Evolutionary conservation across 1,140 invertebrate genomes (phyloP).

Genomic region (Eueides isabella): DNA sequence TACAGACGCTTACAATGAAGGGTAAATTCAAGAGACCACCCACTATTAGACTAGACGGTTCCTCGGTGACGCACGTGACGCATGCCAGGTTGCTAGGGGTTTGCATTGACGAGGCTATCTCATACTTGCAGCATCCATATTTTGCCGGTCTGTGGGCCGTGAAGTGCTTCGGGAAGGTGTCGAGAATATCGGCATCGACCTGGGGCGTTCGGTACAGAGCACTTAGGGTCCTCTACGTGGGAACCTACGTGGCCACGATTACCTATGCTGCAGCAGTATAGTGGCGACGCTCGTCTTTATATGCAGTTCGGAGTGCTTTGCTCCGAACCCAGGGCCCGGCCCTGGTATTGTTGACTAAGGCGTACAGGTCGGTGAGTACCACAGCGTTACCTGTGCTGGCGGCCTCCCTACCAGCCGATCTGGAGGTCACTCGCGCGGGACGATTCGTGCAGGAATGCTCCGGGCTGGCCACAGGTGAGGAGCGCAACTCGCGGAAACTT

Average conservation of each 20-base stretch:
- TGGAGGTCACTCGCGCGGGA: constrained; percentile 46
- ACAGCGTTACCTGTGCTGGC: constrained; percentile 48
- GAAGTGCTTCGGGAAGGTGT: constrained; percentile 21
- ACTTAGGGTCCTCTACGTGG: constrained; percentile 14
- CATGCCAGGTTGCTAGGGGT: constrained; percentile 34
- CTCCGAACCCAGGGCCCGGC: constrained; percentile 39
- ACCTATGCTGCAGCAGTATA: constrained; percentile 21
- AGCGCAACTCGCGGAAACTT: not conserved
- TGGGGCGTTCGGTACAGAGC: constrained; percentile 22
- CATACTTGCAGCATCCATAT: constrained; percentile 82
- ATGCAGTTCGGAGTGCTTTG: constrained; percentile 7
- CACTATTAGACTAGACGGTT: constrained; percentile 24
- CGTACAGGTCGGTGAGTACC: constrained; percentile 47
- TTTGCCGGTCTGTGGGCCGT: not conserved
- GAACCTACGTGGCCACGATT: constrained; percentile 52
- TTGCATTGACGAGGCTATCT: constrained; percentile 36
- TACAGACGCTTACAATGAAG: constrained; percentile 37
- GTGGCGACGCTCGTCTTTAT: not conserved
- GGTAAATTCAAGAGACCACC: constrained; percentile 45
- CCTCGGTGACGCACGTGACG: constrained; percentile 24
- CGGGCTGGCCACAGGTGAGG: constrained; percentile 1
- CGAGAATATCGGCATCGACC: not conserved
- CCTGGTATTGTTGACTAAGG: too few species aligned
- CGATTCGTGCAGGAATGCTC: not conserved
- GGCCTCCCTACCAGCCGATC: constrained; percentile 48